Base-by-base conservation (phyloP, 2,888 invertebrate species). In the Hydrotaea diabolus region DNA sequence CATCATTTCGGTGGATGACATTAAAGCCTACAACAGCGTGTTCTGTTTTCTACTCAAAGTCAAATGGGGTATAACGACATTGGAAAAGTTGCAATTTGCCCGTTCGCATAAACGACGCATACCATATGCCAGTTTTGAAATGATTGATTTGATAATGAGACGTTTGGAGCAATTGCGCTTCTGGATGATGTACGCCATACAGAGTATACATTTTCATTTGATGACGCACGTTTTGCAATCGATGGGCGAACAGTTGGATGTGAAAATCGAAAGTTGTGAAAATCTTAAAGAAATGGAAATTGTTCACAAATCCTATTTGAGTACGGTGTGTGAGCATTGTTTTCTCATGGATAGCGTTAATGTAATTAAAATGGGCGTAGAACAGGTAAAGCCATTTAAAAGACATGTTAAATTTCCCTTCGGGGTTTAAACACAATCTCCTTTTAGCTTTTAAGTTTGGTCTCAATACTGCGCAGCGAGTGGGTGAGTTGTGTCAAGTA, bases 41-140 rank as follows among this genome's bases (percentile, higher is more conserved):
- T 94, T 94, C 87, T 90, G 92, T 26, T 93, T 94, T 73, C 91
- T 94, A 62, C 87, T 94, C 5, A 94, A 94, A 89, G 89, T 94
- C 0, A 94, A 94, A 87, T 94, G 93, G 93, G 93, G 93, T 4
- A 86, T 93, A 17, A 93, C 93, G 92, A 92, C 93, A 1, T 88
- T 94, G 59, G 93, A 93, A 86, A 93, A 93, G 85, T 87, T 94
- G 15, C 88, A 88, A 77, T 94, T 94, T 77, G 86, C 91, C 0
- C 87, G 87, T 0, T 88, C 88, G 1, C 86, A 85, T 39, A 90
- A 89, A 17, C 83, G 86, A 0, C 79, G 85, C 0, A 76, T 87
- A 17, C 87, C 90, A 0, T 92, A 90, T 76, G 89, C 88, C 0
- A 87, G 88, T 2, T 86, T 91, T 43, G 89, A 89, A 85, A 88